A percentile compares a stretch with the other conserved stretches of the same genome.
Conservation (phyloP, 2,797 vertebrate species). For the Garrulus glandarius region DNA sequence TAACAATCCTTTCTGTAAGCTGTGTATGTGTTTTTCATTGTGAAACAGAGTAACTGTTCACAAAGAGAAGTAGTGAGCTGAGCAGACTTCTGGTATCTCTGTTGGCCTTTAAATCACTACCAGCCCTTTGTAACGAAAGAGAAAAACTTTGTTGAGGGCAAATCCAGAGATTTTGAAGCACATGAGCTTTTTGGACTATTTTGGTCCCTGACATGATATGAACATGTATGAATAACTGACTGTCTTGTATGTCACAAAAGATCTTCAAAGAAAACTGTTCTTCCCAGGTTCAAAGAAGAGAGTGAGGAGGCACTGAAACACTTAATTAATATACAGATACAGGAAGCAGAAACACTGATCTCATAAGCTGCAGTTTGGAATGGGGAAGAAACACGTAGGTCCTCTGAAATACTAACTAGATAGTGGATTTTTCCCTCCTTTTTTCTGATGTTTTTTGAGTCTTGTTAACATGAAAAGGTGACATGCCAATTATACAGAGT, state of each 20-base stretch:
- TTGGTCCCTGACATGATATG: background rate
- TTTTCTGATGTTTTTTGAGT: background rate
- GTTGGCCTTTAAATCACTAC: background rate
- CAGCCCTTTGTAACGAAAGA: background rate
- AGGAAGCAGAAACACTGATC: background rate
- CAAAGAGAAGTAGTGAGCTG: background rate
- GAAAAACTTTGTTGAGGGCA: background rate
- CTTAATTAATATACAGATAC: background rate
- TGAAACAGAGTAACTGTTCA: background rate
- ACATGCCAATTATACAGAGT: background rate
- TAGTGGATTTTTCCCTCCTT: accelerated
- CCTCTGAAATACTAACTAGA: background rate
- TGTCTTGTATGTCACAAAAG: background rate
- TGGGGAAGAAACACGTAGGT: background rate
- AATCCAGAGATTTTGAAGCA: background rate
- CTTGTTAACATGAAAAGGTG: background rate
- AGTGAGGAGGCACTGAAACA: background rate
- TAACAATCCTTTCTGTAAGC: background rate
- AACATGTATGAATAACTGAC: background rate
- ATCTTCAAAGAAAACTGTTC: background rate
- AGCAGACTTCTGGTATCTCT: background rate
- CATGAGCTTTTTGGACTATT: background rate
- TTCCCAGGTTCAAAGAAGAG: background rate
- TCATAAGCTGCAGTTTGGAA: background rate
- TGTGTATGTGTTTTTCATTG: background rate